Evolutionary conservation across 2,113 vertebrate genomes (phyloP), one percentile per base, ranked within the genome.

Genomic region (Agelaius phoeniceus): DNA sequence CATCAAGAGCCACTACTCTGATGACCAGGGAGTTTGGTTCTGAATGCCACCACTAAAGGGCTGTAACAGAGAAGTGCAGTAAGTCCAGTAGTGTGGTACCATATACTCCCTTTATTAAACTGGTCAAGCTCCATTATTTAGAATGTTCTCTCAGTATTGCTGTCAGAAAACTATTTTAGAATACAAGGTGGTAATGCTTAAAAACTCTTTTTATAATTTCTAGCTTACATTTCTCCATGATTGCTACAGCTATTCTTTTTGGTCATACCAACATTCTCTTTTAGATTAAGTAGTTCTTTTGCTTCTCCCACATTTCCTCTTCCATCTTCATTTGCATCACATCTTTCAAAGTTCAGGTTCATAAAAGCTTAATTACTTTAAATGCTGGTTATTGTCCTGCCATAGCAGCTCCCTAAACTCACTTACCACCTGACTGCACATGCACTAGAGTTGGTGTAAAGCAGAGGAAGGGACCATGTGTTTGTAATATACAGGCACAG

Each of bases 211-310:
- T 46, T 57, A 39, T 84, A 89, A 66, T 94, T 68, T 82, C 61
- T 73, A 58, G 54, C 67, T 92, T 81, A 84, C 41, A 30, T 85
- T 89, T 93, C 61, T 82, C 46, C 20, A 1, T 77, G 46, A 62
- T 72, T 86, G 73, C 69, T 82, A 61, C 61, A 79, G 48, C 27
- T 82, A 12, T 72, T 92, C 82, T 82, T 74, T 43, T n/a, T 65
- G 28, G 24, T 91, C 54, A 58, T 48, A 68, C 81, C 73, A 74
- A 82, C 24, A 37, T 84, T 91, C n/a, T 87, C 31, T 68, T 63
- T 79, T 69, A 87, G 69, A 90, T 93, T 91, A 87, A 89, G 72
- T 69, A 89, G 52, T 61, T 81, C 10, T 94, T 94, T 68, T 84
- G 63, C 52, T 41, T 94, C 61, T 94, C 35, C 39, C 17, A 8